phyloP scores from a whole-genome alignment of 1,140 invertebrate genomes.

The Oscheius sp. region DNA sequence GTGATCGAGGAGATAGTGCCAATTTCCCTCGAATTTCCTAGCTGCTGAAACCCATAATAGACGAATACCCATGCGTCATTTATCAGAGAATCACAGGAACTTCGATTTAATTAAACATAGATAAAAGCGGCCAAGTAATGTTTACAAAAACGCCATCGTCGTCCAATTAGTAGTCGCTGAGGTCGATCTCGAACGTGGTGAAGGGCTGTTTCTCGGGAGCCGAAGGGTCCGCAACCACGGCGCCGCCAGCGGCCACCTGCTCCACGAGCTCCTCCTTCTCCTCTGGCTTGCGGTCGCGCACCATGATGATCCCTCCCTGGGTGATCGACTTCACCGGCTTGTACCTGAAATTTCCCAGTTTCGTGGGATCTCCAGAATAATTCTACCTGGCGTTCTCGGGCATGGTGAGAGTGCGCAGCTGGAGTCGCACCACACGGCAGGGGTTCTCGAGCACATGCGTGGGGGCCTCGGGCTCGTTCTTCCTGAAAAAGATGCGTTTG shows the following conservation, averaged over 20 bases:
- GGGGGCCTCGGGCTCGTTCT: conserved; percentile 70
- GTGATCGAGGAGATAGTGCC: too few species aligned
- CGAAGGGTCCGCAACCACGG: conserved; percentile 18
- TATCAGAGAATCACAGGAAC: too few species aligned
- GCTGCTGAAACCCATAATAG: too few species aligned
- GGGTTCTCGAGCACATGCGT: conserved; percentile 92
- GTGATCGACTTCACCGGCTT: conserved; percentile 77
- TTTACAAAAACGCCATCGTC: too few species aligned
- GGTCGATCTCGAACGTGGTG: conserved; percentile 47
- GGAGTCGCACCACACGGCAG: conserved; percentile 85
- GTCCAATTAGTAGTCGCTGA: conserved; percentile 44
- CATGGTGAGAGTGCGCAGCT: conserved; percentile 80
- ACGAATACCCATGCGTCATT: too few species aligned
- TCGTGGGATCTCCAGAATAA: not conserved
- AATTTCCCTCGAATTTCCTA: too few species aligned
- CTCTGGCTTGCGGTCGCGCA: conserved; percentile 74
- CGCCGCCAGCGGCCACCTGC: conserved; percentile 70
- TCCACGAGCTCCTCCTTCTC: conserved; percentile 85
- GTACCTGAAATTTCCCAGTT: conserved; percentile 66
- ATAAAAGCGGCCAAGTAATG: too few species aligned
- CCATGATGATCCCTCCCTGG: conserved; percentile 89
- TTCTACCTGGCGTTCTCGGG: conserved; percentile 67
- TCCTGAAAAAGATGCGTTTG: conserved; percentile 65
- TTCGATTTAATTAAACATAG: too few species aligned
- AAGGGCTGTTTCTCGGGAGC: conserved; percentile 41